Base-by-base conservation (phyloP, 2,113 vertebrate species). In the Gobio gobio region DNA sequence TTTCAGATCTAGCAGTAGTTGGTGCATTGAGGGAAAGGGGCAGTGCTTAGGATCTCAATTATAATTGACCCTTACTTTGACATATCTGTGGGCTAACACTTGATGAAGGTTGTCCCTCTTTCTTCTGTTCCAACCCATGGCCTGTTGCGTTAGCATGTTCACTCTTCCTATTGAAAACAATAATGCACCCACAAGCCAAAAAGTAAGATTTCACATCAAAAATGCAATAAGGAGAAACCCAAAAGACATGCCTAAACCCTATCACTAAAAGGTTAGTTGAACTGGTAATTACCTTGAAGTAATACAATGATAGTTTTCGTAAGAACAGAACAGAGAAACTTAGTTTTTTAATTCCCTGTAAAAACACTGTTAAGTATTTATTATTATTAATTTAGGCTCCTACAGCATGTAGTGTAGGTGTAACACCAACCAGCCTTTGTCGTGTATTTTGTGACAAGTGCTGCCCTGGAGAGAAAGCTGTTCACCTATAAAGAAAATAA, bases 401-500 rank as follows among this genome's bases (percentile, higher is more conserved):
- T 1, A 61, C n/a, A 24, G 58, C n/a, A 0, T 61, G 58, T 4
- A 61, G n/a, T 24, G n/a, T 61, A 61, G 24, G 9, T 24, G 58
- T n/a, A 61, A 61, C n/a, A 61, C 58, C n/a, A 61, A 61, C 58
- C 22, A 61, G 58, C n/a, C 3, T 61, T 61, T 61, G 58, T 61
- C 58, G 24, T 61, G 58, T 61, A 61, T 61, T 61, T 61, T 61
- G 58, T 61, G 58, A 61, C 58, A 61, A 61, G 58, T 61, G 58
- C 58, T 61, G 58, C 58, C 58, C 58, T 61, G 58, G 58, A 61
- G 58, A 61, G n/a, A 61, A 61, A 61, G 58, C 58, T 61, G 58
- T 61, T 61, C 58, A 61, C 58, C 58, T 61, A 24, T 61, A 61
- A 61, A 24, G 58, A 61, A 61, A 61, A 61, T 24, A 12, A 61